These are phyloP conservation scores for Chiloscyllium punctatum DNA, from an alignment of 2,797 vertebrate species.

Conservation along the genomic window DNA sequence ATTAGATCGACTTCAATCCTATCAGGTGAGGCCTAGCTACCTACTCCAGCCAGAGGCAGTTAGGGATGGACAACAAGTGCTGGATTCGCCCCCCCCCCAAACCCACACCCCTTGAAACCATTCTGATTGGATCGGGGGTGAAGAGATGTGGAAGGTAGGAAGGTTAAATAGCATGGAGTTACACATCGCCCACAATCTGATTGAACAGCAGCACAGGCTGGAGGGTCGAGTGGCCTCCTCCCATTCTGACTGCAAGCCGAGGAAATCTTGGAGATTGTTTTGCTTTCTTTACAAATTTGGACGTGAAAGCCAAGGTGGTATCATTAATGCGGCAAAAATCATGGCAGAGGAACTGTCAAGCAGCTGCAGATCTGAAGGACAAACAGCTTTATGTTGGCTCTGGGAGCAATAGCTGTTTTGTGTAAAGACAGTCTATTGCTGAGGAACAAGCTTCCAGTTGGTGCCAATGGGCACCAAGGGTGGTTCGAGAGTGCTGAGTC, in stretches of 20 bases:
- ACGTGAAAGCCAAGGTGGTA: not conserved
- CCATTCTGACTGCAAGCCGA: not conserved
- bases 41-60: no score
- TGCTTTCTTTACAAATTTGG: not conserved
- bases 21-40: no score
- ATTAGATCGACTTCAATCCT: no score
- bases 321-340: not conserved
- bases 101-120: no score
- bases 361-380: not conserved
- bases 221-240: not conserved
- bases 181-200: not conserved
- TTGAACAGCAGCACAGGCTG: not conserved
- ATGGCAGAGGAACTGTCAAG: not conserved
- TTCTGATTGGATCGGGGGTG: not conserved
- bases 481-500: not conserved
- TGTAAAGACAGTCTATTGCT: not conserved
- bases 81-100: no score
- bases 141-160: not conserved
- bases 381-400: not conserved
- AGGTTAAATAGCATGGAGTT: no score
- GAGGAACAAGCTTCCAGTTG: not conserved
- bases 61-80: no score
- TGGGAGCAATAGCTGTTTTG: not conserved
- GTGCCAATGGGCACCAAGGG: not conserved
- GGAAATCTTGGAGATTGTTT: not conserved